Conservation (phyloP, 53 echinoderm and acorn worm species). For the Paelopatides confundens region DNA sequence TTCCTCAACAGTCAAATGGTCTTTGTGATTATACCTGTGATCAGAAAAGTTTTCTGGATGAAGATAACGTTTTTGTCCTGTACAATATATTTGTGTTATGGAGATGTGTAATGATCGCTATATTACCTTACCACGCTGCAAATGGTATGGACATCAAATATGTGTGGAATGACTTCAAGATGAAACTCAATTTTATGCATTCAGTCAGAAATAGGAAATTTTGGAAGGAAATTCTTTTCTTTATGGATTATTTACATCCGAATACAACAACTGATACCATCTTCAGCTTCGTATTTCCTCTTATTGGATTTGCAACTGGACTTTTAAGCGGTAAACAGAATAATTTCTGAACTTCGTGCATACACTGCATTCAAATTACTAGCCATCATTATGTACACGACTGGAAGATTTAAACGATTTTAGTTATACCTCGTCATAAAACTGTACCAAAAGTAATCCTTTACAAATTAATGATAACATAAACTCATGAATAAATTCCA, state of each 20-base stretch:
- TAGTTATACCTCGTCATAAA: too few relatives aligned
- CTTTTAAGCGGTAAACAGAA: not conserved
- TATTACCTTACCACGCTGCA: not conserved
- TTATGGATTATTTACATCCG: not conserved
- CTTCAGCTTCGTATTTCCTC: not conserved
- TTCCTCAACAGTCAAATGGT: not conserved
- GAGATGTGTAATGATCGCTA: not conserved
- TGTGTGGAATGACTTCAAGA: not conserved
- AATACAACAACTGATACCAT: not conserved
- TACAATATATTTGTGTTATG: not conserved
- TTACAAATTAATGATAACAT: too few relatives aligned
- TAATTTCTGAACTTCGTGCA: not conserved
- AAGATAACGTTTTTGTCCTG: not conserved
- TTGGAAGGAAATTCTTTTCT: not conserved
- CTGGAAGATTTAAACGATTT: too few relatives aligned
- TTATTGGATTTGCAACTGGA: slow-evolving; percentile 1
- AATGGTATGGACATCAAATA: not conserved
- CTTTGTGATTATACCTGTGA: not conserved
- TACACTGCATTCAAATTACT: too few relatives aligned
- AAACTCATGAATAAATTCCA: too few relatives aligned
- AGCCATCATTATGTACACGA: too few relatives aligned
- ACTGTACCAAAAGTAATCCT: too few relatives aligned
- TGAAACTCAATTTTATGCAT: not conserved
- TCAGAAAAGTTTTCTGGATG: not conserved
- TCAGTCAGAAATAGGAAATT: not conserved